A percentile compares a stretch with the other conserved stretches of the same genome.
Evolutionary conservation across 2,797 vertebrate genomes (phyloP).

Genomic region (Alca torda): DNA sequence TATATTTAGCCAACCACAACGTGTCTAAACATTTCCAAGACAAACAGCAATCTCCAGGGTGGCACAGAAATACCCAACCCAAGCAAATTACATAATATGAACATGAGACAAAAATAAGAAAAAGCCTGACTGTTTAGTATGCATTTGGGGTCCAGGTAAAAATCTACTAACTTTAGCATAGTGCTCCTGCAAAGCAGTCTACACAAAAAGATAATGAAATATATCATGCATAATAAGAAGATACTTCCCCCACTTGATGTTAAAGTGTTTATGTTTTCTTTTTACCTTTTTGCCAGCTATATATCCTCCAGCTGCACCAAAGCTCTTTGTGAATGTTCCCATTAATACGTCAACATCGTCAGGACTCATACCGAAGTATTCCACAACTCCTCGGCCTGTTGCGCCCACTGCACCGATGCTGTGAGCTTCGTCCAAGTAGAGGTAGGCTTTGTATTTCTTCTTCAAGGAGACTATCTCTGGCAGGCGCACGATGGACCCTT

Average conservation of each 20-base stretch:
- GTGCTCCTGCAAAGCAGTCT: not conserved
- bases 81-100: slow-evolving; percentile 43
- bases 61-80: slow-evolving; percentile 17
- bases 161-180: not conserved
- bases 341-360: slow-evolving; percentile 89
- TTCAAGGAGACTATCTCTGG: slow-evolving; percentile 91
- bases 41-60: slow-evolving; percentile 15
- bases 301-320: slow-evolving; percentile 90
- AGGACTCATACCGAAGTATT: slow-evolving; percentile 83
- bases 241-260: not conserved
- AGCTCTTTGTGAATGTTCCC: slow-evolving; percentile 97
- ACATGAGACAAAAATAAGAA: slow-evolving; percentile 25
- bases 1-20: slow-evolving; percentile 24
- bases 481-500: slow-evolving; percentile 90
- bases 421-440: slow-evolving; percentile 95
- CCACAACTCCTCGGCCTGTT: slow-evolving; percentile 85
- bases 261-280: not conserved
- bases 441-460: slow-evolving; percentile 92
- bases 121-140: not conserved
- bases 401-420: slow-evolving; percentile 89
- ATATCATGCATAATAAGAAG: not conserved
- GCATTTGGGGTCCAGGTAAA: not conserved
- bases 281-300: slow-evolving; percentile 91
- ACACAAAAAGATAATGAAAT: not conserved
- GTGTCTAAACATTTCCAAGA: slow-evolving; percentile 36